Base-by-base conservation (phyloP, 2,888 invertebrate genomes). In the Torymus auratus region DNA sequence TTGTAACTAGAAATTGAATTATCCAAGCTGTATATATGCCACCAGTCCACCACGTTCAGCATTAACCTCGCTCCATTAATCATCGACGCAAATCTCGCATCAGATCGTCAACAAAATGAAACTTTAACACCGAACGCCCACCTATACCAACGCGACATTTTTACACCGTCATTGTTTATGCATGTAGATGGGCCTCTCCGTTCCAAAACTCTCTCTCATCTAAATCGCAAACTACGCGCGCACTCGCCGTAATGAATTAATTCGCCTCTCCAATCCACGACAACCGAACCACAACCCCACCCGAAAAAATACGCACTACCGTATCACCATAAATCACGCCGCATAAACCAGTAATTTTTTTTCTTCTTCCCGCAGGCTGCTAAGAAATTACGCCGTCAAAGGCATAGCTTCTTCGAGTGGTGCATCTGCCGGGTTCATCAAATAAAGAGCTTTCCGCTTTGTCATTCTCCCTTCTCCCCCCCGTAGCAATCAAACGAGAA, bases 401-500 rank as follows among this genome's bases (percentile, higher is more conserved):
- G 52, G 55, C 3, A 28, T 20, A 20, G n/a, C 28, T 28, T 28
- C 28, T 28, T 28, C 20, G 28, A 2, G 2, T 11, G 41, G 52
- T 23, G 50, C 72, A 61, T 17, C 41, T 11, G 7, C 28, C 60
- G 17, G 58, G 56, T 71, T 80, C 75, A 80, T 80, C 71, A 80
- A 80, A 70, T 58, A 75, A 71, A 80, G 75, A 80, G 80, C 75
- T 52, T 75, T 61, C 55, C n/a, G n/a, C 52, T 69, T 69, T 69
- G 28, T 56, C 60, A n/a, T 13, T 23, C 70, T 70, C 23, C 68
- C 55, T 55, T 23, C 52, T 13, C 13, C 67, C 11, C 41, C 15
- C 11, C 13, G 15, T 55, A 75, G 65, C 56, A 67, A 65, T 78
- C 71, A 71, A 65, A 71, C 28, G 53, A 60, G 58, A 28, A 78